A percentile compares a stretch with the other conserved stretches of the same genome.
Evolutionary conservation across 2,113 vertebrate genomes (phyloP).

Genomic region (Mustelus asterias): DNA sequence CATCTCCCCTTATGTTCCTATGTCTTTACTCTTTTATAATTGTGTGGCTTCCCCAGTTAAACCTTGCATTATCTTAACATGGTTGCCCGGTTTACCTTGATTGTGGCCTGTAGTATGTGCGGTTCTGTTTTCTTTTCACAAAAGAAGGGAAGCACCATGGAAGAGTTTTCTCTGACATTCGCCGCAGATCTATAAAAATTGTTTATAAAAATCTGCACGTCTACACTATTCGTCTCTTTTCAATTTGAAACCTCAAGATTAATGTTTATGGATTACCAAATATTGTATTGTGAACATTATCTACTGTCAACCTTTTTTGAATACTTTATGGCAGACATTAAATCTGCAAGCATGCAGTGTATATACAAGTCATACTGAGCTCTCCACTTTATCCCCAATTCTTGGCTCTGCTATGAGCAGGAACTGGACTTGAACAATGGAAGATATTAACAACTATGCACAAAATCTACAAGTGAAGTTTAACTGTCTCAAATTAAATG

Average conservation of each 20-base stretch:
- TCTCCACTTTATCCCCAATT: not conserved
- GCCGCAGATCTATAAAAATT: not conserved
- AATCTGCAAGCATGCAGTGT: not conserved
- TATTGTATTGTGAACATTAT: constrained; percentile 4
- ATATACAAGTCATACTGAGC: not conserved
- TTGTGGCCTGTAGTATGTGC: not conserved
- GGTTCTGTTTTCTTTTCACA: not conserved
- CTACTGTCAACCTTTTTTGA: not conserved
- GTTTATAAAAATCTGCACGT: not conserved
- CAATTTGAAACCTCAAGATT: not conserved
- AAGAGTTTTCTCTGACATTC: not conserved
- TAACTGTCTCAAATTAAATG: not conserved
- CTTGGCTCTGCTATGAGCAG: not conserved
- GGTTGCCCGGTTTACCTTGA: not conserved
- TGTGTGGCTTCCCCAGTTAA: not conserved
- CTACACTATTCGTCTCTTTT: not conserved
- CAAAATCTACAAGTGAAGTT: not conserved
- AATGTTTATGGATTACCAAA: not conserved
- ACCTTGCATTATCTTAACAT: not conserved
- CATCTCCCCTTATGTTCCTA: not conserved
- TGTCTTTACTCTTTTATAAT: not conserved
- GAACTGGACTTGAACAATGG: not conserved
- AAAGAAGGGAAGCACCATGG: not conserved
- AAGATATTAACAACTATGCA: not conserved
- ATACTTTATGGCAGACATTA: not conserved